Conservation (phyloP, 2,888 invertebrate genomes). For the Limenitis camilla region DNA sequence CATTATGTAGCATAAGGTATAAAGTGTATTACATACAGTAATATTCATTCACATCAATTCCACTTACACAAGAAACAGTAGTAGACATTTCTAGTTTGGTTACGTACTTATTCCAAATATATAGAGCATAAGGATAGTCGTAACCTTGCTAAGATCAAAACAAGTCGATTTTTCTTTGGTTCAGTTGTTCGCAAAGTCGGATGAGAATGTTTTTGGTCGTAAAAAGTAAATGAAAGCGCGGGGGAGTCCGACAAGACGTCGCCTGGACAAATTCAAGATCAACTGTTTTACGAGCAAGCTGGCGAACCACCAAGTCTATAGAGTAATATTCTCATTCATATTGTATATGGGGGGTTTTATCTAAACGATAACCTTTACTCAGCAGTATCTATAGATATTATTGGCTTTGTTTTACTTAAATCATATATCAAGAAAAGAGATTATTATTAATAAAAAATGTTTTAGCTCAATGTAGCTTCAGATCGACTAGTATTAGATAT, state of each 20-base stretch:
- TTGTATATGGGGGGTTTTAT: not conserved
- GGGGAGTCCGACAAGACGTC: slow-evolving; percentile 26
- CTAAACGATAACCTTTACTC: no score
- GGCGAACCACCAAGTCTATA: slow-evolving; percentile 26
- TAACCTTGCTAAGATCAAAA: slow-evolving; percentile 23
- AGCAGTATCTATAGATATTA: no score
- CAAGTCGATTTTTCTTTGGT: slow-evolving; percentile 19
- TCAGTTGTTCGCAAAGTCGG: slow-evolving; percentile 8
- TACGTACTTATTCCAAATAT: slow-evolving; percentile 27
- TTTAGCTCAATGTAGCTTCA: no score
- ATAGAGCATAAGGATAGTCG: slow-evolving; percentile 20
- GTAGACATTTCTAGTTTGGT: slow-evolving; percentile 7
- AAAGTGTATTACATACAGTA: no score
- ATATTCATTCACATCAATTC: not conserved
- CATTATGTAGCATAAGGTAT: no score
- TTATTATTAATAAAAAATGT: no score
- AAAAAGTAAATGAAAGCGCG: slow-evolving; percentile 51
- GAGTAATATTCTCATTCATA: slow-evolving; percentile 7
- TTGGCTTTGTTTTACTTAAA: no score
- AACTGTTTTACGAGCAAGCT: slow-evolving; percentile 26
- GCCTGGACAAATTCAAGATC: slow-evolving; percentile 32
- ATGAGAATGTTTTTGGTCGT: slow-evolving; percentile 40
- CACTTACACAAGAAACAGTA: slow-evolving; percentile 5
- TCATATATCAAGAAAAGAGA: no score
- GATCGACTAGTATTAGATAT: no score